Evolutionary conservation across 1,140 invertebrate genomes (phyloP).

Genomic region (Spodoptera litura): DNA sequence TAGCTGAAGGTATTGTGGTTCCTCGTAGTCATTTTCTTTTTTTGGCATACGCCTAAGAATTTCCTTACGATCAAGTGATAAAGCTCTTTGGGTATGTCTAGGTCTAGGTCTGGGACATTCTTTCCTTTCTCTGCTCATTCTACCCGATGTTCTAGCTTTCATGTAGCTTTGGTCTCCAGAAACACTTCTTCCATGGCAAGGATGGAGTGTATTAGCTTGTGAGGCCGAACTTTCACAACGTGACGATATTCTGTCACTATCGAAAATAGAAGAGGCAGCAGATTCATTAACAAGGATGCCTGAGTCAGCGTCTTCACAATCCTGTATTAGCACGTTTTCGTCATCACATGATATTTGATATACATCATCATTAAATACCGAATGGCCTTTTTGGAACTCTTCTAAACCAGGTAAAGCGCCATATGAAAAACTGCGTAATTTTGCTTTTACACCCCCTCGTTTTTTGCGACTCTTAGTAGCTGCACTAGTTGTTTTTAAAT

Average conservation of each 20-base stretch:
- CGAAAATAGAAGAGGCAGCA: conserved; percentile 89
- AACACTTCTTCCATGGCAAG: conserved; percentile 80
- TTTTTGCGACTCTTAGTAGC: conserved; percentile 75
- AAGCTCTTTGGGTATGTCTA: conserved; percentile 81
- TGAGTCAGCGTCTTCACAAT: conserved; percentile 90
- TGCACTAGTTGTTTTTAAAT: conserved; percentile 81
- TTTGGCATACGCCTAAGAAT: conserved; percentile 84
- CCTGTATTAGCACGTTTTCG: conserved; percentile 87
- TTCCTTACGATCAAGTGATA: conserved; percentile 86
- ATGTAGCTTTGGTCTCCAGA: conserved; percentile 83
- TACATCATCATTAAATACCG: conserved; percentile 87
- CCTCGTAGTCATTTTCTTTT: conserved; percentile 70
- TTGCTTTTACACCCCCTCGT: conserved; percentile 86
- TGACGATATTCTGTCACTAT: conserved; percentile 87
- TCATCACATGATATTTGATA: conserved; percentile 86
- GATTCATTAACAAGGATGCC: conserved; percentile 92
- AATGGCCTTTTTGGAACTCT: conserved; percentile 89
- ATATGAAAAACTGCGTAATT: conserved; percentile 91
- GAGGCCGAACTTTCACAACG: conserved; percentile 87
- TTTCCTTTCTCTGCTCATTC: conserved; percentile 76
- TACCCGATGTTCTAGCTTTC: conserved; percentile 70
- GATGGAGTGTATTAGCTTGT: conserved; percentile 73
- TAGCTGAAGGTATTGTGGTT: conserved; percentile 79
- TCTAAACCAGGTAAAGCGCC: conserved; percentile 91
- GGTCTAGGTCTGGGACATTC: conserved; percentile 71